phyloP scores from a whole-genome alignment of 2,797 vertebrate genomes.

The Macropodus opercularis region DNA sequence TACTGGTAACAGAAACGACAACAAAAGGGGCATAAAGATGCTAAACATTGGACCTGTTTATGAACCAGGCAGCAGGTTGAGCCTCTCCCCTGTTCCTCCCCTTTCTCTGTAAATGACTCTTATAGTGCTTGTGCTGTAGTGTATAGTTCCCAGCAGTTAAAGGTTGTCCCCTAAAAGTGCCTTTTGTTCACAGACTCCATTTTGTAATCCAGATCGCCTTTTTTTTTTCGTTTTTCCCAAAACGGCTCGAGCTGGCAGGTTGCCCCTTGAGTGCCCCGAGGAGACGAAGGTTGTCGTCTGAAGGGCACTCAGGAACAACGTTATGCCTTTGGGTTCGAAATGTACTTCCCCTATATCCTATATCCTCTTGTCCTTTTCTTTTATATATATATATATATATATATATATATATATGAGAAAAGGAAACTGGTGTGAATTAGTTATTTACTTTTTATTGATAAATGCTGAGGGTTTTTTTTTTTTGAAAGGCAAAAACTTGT shows the following conservation, averaged over 20 bases:
- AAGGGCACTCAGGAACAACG: constrained; percentile 49
- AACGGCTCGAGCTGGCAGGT: constrained; percentile 61
- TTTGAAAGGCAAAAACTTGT: constrained; percentile 79
- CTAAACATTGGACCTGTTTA: constrained; percentile 55
- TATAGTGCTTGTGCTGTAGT: constrained; percentile 85
- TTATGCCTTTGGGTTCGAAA: constrained; percentile 55
- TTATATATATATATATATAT: constrained; percentile 83
- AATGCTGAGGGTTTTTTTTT: constrained; percentile 76
- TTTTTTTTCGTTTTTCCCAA: constrained; percentile 45
- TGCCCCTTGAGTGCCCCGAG: constrained; percentile 54
- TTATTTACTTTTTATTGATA: constrained; percentile 85
- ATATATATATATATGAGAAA: constrained; percentile 87
- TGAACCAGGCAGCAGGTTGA: constrained; percentile 68
- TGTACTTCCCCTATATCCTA: constrained; percentile 66
- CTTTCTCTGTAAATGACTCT: constrained; percentile 81
- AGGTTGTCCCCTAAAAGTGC: constrained; percentile 89
- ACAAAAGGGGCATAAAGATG: constrained; percentile 20
- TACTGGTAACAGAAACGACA: constrained; percentile 22
- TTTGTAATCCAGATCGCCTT: constrained; percentile 81
- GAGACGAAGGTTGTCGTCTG: constrained; percentile 29
- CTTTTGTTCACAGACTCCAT: constrained; percentile 87
- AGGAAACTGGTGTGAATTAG: constrained; percentile 91
- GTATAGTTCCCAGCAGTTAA: constrained; percentile 86
- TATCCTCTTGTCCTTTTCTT: constrained; percentile 80
- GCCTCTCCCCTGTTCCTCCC: constrained; percentile 65